Evolutionary conservation across 2,797 vertebrate species (phyloP), one percentile per base, ranked within the genome.

Genomic region (Molossus alvarezi): DNA sequence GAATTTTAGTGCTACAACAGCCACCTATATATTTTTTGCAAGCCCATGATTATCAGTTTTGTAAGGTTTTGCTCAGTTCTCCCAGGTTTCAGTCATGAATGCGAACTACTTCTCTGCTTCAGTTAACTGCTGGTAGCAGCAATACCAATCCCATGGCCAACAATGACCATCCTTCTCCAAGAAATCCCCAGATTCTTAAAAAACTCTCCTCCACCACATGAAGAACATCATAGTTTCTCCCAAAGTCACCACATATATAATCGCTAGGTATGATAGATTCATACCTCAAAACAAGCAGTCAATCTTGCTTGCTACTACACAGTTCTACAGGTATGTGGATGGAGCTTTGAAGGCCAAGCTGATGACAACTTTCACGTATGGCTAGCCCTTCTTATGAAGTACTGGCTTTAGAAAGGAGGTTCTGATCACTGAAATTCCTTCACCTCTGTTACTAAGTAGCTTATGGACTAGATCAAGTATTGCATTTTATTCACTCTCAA

Each of bases 181-280:
- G 23, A 89, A 91, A 83, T 71, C 3, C 23, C 6, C 4, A 48
- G 5, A 64, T 53, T 79, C 37, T 79, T 93, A 64, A 25, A 85
- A 92, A 71, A 55, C 1, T 1, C 37, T 65, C 11, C 23, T 82
- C 72, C 21, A 79, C 14, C 33, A 33, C 33, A 67, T 76, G 33
- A 95, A 76, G 60, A n/a, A 57, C 33, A 88, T 86, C 6, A 51
- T 53, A 7, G 14, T 85, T 90, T 51, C 58, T 96, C 11, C 57
- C 60, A 76, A 60, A 1, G 3, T 65, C 14, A 13, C 13, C 18
- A 57, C 45, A 41, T 76, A 14, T 62, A 25, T n/a, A 77, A 37
- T n/a, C 37, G 33, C 41, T 65, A 90, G 15, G 58, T 84, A 18
- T 53, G 13, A 81, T 13, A 72, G 15, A 6, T 33, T 60, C 29